Evolutionary conservation across 2,888 invertebrate species (phyloP).

Genomic region (Apodemia hepburni): DNA sequence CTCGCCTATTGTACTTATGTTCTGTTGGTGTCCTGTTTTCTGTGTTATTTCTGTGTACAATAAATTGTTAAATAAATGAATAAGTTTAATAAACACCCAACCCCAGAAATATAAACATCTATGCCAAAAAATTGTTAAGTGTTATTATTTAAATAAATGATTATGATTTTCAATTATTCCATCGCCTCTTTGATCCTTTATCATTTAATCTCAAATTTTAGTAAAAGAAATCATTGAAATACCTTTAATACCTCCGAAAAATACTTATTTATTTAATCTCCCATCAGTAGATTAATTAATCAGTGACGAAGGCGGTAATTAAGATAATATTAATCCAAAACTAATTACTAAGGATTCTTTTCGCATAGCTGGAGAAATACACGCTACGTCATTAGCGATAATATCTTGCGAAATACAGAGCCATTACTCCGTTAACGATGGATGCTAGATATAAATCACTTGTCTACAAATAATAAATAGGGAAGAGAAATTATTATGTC

Average conservation of each 20-base stretch:
- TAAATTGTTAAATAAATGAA: too few species aligned
- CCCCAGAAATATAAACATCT: too few species aligned
- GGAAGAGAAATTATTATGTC: background rate
- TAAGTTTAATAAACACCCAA: too few species aligned
- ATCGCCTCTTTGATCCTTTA: too few species aligned
- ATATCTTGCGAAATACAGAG: slow-evolving; percentile 5
- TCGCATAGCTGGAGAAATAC: slow-evolving; percentile 11
- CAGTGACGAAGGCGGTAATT: background rate
- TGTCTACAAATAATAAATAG: background rate
- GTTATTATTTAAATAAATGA: too few species aligned
- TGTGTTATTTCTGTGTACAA: too few species aligned
- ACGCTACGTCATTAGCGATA: slow-evolving; percentile 13
- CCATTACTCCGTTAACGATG: slow-evolving; percentile 9
- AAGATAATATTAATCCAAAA: slow-evolving; percentile 12
- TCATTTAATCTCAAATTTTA: too few species aligned
- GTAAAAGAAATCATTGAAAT: slow-evolving; percentile 1
- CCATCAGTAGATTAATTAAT: background rate
- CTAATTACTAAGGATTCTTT: slow-evolving; percentile 11
- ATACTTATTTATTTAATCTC: background rate
- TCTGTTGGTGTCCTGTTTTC: too few species aligned
- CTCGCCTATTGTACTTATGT: too few species aligned
- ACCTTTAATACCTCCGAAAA: background rate
- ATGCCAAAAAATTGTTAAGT: too few species aligned
- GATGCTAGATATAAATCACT: slow-evolving; percentile 1
- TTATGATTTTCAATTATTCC: too few species aligned